Conservation (phyloP, 2,797 vertebrate genomes). For the Acanthurus leucopareius region DNA sequence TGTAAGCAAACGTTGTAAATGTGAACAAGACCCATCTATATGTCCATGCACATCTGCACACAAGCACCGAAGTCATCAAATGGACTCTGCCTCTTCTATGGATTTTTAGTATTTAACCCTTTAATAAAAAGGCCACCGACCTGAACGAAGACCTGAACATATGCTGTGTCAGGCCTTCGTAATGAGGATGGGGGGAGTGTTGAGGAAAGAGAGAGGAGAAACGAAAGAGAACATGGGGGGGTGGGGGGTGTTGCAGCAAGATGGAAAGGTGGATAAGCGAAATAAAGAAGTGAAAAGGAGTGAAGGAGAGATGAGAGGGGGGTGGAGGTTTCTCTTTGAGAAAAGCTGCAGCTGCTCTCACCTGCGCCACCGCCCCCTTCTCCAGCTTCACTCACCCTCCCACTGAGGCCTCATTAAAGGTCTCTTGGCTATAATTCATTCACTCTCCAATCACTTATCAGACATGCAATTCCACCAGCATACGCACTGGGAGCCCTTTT, state of each 20-base stretch:
- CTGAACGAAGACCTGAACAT: slow-evolving; percentile 69
- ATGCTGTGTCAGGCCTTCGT: slow-evolving; percentile 70
- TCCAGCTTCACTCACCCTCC: slow-evolving; percentile 22
- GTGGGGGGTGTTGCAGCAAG: not conserved
- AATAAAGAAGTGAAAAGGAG: slow-evolving; percentile 51
- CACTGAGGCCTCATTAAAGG: slow-evolving; percentile 78
- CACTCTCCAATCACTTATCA: slow-evolving; percentile 77
- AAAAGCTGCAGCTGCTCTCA: slow-evolving; percentile 75
- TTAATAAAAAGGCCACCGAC: slow-evolving; percentile 57
- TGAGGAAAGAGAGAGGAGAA: slow-evolving; percentile 14
- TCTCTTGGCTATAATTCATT: slow-evolving; percentile 80
- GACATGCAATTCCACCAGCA: slow-evolving; percentile 46
- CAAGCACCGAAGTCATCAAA: slow-evolving; percentile 26
- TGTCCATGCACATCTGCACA: slow-evolving; percentile 21
- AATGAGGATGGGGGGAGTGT: slow-evolving; percentile 59
- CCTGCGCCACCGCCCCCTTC: slow-evolving; percentile 61
- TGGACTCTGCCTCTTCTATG: slow-evolving; percentile 51
- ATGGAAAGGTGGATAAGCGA: slow-evolving; percentile 49
- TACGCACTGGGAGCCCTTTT: slow-evolving; percentile 32
- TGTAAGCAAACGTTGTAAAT: not conserved
- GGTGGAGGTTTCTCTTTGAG: slow-evolving; percentile 45
- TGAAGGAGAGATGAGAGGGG: slow-evolving; percentile 1
- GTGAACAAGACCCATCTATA: not conserved
- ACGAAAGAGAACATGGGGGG: slow-evolving; percentile 22
- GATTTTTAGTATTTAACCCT: slow-evolving; percentile 66